Evolutionary conservation across 2,888 invertebrate genomes (phyloP).

Genomic region (Acleris literana): DNA sequence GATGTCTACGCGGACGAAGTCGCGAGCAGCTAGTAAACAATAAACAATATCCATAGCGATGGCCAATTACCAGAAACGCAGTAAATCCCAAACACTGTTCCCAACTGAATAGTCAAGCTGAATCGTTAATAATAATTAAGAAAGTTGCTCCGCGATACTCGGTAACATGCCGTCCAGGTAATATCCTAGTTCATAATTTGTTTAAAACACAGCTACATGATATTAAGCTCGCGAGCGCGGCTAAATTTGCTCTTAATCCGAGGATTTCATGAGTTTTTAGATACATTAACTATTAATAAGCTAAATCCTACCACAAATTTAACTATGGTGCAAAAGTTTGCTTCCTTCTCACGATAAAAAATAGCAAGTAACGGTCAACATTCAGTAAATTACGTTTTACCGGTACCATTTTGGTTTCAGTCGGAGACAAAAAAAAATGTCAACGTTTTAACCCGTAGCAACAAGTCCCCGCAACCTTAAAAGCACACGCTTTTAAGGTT

Average conservation of each 20-base stretch:
- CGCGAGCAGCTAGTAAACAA: no score
- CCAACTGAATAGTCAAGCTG: slow-evolving; percentile 9
- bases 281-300: neutral
- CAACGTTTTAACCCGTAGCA: no score
- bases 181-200: slow-evolving; percentile 32
- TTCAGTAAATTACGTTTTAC: no score
- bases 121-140: slow-evolving; percentile 24
- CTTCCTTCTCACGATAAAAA: no score
- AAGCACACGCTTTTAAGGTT: no score
- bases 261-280: neutral
- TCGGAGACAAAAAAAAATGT: no score
- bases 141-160: slow-evolving; percentile 10
- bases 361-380: no score
- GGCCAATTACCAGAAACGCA: slow-evolving; percentile 10
- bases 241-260: slow-evolving; percentile 11
- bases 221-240: slow-evolving; percentile 27
- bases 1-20: no score
- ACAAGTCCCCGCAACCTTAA: neutral
- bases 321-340: no score
- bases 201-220: slow-evolving; percentile 31
- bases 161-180: slow-evolving; percentile 32
- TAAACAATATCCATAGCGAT: neutral
- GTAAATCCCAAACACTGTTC: slow-evolving; percentile 16
- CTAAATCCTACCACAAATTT: no score
- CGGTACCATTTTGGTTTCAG: no score